Evolutionary conservation across 2,888 invertebrate species (phyloP), one percentile per base, ranked within the genome.

Genomic region (Melieria picta): DNA sequence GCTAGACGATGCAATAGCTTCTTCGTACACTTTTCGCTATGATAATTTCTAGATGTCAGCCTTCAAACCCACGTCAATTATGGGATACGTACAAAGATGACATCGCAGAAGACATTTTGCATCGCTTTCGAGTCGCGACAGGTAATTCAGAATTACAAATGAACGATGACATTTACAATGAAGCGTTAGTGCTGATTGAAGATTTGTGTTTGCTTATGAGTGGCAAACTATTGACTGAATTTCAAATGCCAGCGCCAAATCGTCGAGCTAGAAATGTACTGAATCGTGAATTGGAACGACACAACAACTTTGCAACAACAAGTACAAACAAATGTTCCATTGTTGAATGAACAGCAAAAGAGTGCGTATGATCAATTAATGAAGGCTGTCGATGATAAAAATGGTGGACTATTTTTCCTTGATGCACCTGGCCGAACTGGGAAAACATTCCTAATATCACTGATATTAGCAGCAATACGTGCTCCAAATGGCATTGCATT

Each of bases 71-170:
- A 65, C 57, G 56, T 66, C 71, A 75, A 69, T 66, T 76, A 61
- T 76, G 73, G 72, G 62, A 52, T 60, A 76, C 76, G 69, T 77
- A 68, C 68, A 74, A 69, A 68, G 72, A 76, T 65, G 47, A 63
- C 30, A 75, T 78, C 75, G 42, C 65, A 10, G 60, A 69, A 10
- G 72, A 72, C 47, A 5, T 58, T 42, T 58, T 58, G 11, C 42
- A 42, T 58, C 42, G 30, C 7, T 10, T 58, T 11, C 58, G 30
- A 30, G 10, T 7, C 30, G 11, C 30, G 11, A 6, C 58, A 30
- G 42, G 43, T 43, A 42, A 58, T 58, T 9, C 58, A 30, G 6
- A 60, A n/a, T 43, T 60, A 13, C 10, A 60, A 60, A 10, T 60
- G 4, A 60, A n/a, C 43, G 60, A 4, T n/a, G 60, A 60, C 11